These are phyloP conservation scores for Acronicta aceris DNA, from an alignment of 2,888 invertebrate species.

Conservation along the genomic window DNA sequence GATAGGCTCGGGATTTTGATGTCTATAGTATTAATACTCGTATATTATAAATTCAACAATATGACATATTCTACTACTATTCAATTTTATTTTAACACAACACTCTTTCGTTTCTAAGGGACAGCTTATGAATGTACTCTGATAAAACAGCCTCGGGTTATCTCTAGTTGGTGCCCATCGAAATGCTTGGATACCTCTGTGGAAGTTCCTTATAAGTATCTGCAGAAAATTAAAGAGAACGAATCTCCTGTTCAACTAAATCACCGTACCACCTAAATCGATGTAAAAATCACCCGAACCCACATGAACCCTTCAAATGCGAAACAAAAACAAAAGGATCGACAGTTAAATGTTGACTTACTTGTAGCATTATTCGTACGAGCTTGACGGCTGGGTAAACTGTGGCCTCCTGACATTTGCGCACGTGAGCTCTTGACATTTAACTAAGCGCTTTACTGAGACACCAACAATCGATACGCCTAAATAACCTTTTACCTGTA, in stretches of 20 bases:
- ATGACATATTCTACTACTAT: too few species aligned
- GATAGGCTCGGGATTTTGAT: constrained; percentile 1
- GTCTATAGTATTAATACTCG: not conserved
- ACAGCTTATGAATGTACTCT: too few species aligned
- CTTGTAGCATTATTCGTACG: constrained; percentile 50
- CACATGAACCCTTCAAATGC: not conserved
- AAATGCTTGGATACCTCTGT: too few species aligned
- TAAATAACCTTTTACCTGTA: constrained; percentile 76
- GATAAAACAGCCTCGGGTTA: too few species aligned
- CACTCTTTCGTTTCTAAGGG: too few species aligned
- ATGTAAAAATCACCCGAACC: not conserved
- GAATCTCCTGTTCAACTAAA: not conserved
- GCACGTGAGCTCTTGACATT: constrained; percentile 81
- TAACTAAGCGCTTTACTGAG: constrained; percentile 61
- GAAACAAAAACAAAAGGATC: constrained; percentile 14
- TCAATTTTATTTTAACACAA: too few species aligned
- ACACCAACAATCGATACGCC: constrained; percentile 69
- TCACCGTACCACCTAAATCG: not conserved
- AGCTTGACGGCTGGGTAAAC: constrained; percentile 30
- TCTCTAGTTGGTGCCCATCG: too few species aligned
- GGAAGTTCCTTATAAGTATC: too few species aligned
- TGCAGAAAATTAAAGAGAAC: not conserved
- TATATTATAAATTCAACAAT: not conserved
- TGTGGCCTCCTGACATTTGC: constrained; percentile 73
- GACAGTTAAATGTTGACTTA: constrained; percentile 37